A percentile compares a stretch with the other conserved stretches of the same genome.
phyloP scores from a whole-genome alignment of 2,888 invertebrate species.

The Alloplasta piceator region DNA sequence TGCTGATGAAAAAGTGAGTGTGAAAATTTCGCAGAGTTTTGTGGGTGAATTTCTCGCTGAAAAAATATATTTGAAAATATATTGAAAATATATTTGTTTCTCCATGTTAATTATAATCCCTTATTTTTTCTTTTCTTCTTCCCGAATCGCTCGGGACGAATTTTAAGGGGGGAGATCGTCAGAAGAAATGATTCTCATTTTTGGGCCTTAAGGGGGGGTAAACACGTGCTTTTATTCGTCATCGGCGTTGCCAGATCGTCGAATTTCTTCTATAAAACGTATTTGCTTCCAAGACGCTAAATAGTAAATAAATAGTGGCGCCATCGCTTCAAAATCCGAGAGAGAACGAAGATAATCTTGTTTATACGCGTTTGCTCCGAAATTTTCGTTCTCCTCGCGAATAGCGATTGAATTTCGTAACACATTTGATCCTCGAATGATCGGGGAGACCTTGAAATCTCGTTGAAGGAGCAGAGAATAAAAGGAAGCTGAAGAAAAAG shows the following conservation, averaged over 20 bases:
- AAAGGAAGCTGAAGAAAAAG: conserved; percentile 16
- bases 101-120: too few relatives aligned
- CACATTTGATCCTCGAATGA: not conserved
- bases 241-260: conserved; percentile 62
- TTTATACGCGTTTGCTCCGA: conserved; percentile 30
- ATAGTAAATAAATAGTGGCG: too few relatives aligned
- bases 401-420: not conserved
- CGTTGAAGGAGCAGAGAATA: conserved; percentile 10
- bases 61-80: too few relatives aligned
- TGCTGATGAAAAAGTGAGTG: conserved; percentile 43
- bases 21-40: not conserved
- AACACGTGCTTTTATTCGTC: conserved; percentile 58
- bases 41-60: too few relatives aligned
- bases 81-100: conserved; percentile 5
- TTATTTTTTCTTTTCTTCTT: too few relatives aligned
- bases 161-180: too few relatives aligned
- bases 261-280: conserved; percentile 2
- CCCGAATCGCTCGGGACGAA: too few relatives aligned
- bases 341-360: not conserved
- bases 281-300: conserved; percentile 14
- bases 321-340: not conserved
- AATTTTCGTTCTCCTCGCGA: conserved; percentile 27
- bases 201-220: not conserved
- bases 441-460: conserved; percentile 33
- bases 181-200: too few relatives aligned